Percentiles rank a stretch among this genome's conserved stretches.
phyloP scores from a whole-genome alignment of 2,113 vertebrate genomes.

The Cyphomyrus discorhynchus region DNA sequence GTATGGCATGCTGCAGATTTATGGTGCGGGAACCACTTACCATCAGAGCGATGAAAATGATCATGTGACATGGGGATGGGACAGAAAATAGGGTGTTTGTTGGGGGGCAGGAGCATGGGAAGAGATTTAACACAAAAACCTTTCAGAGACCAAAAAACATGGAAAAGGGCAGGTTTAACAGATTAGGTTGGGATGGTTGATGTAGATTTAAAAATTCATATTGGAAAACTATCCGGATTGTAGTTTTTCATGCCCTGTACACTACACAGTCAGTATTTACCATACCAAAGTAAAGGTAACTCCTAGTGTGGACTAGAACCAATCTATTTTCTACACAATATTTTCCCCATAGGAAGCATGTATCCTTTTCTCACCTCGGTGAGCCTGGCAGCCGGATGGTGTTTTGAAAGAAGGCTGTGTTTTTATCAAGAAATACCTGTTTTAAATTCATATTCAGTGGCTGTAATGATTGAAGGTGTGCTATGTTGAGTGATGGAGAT shows the following conservation, averaged over 20 bases:
- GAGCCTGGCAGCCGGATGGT: not conserved
- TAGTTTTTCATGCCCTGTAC: not conserved
- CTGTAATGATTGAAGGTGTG: not conserved
- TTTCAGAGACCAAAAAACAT: not conserved
- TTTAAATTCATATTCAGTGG: not conserved
- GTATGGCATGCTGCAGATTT: conserved; percentile 39
- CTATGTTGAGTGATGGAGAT: not conserved
- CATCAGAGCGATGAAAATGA: not conserved
- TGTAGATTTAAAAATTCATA: not conserved
- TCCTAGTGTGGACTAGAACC: not conserved
- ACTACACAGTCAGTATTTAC: not conserved
- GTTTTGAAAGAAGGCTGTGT: not conserved
- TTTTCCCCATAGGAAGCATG: not conserved
- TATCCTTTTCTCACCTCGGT: not conserved
- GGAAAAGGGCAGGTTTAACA: not conserved
- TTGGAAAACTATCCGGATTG: not conserved
- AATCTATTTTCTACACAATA: not conserved
- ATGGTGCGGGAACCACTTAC: not conserved
- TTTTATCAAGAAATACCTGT: not conserved
- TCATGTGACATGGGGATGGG: not conserved
- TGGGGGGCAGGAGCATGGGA: not conserved
- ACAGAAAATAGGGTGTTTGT: not conserved
- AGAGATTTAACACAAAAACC: not conserved
- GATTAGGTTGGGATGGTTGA: not conserved
- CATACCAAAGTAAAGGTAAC: not conserved